Conservation (phyloP, 2,888 invertebrate species). For the Eutolmus rufibarbis region DNA sequence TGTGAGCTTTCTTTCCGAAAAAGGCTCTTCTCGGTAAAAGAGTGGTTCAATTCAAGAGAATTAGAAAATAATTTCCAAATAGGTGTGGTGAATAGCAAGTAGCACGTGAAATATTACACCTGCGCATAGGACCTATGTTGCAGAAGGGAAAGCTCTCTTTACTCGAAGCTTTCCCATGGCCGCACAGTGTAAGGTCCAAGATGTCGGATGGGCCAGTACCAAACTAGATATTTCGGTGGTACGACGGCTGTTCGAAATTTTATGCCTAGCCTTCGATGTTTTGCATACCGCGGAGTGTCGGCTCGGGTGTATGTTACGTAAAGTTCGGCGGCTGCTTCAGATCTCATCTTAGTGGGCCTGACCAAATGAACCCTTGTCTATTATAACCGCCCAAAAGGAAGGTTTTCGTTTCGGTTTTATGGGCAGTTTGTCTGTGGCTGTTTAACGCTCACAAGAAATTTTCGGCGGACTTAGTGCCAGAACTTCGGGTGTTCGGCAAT, state of each 20-base stretch:
- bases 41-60: not conserved
- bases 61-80: not conserved
- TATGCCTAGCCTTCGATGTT: not conserved
- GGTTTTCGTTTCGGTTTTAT: conserved; percentile 3
- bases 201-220: conserved; percentile 1
- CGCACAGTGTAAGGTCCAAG: not conserved
- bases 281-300: not conserved
- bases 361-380: not conserved
- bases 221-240: conserved; percentile 1
- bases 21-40: not conserved
- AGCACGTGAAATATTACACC: not conserved
- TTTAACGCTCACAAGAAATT: not conserved
- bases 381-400: not conserved
- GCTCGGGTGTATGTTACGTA: not conserved
- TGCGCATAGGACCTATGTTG: not conserved
- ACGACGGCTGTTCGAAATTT: not conserved
- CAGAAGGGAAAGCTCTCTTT: not conserved
- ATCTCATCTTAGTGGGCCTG: not conserved
- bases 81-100: not conserved
- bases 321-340: not conserved
- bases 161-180: not conserved
- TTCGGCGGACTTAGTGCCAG: not conserved
- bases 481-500: not conserved
- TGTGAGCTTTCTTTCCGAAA: not conserved
- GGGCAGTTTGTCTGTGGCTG: conserved; percentile 2